Conservation (phyloP, 2,888 invertebrate species). For the Meta bourneti region DNA sequence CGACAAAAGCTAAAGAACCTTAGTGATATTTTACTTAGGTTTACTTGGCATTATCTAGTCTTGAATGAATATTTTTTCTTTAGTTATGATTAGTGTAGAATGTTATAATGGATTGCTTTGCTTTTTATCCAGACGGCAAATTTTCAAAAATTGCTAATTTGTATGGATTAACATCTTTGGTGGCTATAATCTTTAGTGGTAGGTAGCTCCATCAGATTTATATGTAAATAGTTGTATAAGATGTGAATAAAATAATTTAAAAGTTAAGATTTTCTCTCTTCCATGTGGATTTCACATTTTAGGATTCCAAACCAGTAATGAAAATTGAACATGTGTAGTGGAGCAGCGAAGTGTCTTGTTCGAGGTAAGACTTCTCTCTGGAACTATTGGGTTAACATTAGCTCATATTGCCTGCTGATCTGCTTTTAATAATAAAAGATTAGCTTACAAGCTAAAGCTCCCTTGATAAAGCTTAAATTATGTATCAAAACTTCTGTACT, state of each 20-base stretch:
- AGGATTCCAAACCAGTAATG: background rate
- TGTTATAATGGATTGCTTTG: conserved; percentile 58
- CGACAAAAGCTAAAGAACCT: conserved; percentile 55
- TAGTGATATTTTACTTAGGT: conserved; percentile 64
- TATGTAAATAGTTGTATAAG: conserved; percentile 68
- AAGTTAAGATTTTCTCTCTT: conserved; percentile 40
- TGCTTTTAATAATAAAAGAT: too few relatives aligned
- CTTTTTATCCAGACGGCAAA: conserved; percentile 39
- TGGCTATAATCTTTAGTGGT: conserved; percentile 75
- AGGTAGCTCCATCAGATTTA: conserved; percentile 75
- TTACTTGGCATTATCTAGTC: conserved; percentile 73
- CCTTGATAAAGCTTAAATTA: too few relatives aligned
- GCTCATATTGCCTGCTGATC: too few relatives aligned
- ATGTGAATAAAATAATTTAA: conserved; percentile 74
- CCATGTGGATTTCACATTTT: background rate
- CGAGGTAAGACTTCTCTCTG: background rate
- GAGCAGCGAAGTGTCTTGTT: too few relatives aligned
- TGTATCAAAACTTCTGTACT: too few relatives aligned
- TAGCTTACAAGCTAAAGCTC: too few relatives aligned
- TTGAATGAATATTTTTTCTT: conserved; percentile 61
- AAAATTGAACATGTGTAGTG: background rate
- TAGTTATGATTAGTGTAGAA: conserved; percentile 70
- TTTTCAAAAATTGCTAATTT: conserved; percentile 34
- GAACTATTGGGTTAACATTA: background rate
- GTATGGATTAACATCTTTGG: conserved; percentile 46